phyloP scores from a whole-genome alignment of 2,797 vertebrate species.

The Picus viridis region DNA sequence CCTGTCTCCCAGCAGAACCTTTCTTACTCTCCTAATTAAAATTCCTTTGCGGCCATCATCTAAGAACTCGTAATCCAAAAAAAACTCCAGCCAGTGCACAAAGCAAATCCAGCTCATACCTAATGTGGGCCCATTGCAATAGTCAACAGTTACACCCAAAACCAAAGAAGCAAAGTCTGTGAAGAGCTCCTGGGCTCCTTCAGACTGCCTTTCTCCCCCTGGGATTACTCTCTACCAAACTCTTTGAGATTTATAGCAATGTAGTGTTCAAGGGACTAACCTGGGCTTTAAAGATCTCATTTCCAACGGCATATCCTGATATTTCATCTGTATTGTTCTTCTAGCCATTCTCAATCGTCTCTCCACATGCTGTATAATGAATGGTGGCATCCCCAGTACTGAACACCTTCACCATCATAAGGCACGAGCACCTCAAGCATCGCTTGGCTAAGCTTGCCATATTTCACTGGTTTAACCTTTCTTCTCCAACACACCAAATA shows the following conservation, averaged over 20 bases:
- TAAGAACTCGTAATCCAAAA: not conserved
- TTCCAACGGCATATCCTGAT: not conserved
- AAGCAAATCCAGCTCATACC: slow-evolving; percentile 37
- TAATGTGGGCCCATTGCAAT: slow-evolving; percentile 7
- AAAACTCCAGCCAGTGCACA: slow-evolving; percentile 52
- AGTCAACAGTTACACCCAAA: slow-evolving; percentile 58
- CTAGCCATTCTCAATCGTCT: not conserved
- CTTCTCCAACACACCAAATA: slow-evolving; percentile 46
- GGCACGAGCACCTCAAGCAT: not conserved
- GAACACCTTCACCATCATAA: not conserved
- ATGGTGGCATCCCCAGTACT: not conserved
- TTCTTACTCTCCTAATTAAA: slow-evolving; percentile 58
- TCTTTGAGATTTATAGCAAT: not conserved
- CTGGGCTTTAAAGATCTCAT: not conserved
- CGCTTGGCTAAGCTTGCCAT: not conserved
- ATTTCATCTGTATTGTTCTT: not conserved
- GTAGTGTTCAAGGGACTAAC: not conserved
- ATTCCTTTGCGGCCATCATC: slow-evolving; percentile 60
- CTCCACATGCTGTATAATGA: fast-evolving
- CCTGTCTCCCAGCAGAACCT: slow-evolving; percentile 28
- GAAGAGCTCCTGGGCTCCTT: slow-evolving; percentile 24
- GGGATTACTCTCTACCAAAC: not conserved
- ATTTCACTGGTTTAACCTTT: slow-evolving; percentile 36
- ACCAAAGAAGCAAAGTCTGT: slow-evolving; percentile 15
- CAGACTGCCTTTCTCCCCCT: slow-evolving; percentile 13